phyloP scores from a whole-genome alignment of 37 sponge, comb jelly and placozoan species.

The Ephydatia muelleri region DNA sequence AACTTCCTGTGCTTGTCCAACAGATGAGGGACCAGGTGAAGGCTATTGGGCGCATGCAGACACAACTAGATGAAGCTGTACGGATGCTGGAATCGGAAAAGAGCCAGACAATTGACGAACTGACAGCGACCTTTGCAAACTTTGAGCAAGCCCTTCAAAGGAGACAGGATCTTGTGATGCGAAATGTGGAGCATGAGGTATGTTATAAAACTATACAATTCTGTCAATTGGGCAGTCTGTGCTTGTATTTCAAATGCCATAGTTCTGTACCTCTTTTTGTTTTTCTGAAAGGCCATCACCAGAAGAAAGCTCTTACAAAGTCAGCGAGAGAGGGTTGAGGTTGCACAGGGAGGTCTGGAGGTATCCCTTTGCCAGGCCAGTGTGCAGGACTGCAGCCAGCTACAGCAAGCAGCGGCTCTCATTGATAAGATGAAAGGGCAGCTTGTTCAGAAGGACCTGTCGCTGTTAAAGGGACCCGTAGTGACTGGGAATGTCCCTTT shows the following conservation, averaged over 20 bases:
- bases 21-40: background rate
- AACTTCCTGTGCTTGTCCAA: background rate
- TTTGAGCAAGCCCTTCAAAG: conserved; percentile 48
- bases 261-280: background rate
- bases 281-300: conserved; percentile 41
- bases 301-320: conserved; percentile 31
- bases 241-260: no score
- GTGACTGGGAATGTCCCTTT: conserved; percentile 27
- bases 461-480: conserved; percentile 27
- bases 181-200: conserved; percentile 52
- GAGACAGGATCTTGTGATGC: conserved; percentile 26
- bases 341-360: conserved; percentile 51
- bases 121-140: conserved; percentile 29
- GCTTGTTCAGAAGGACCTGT: conserved; percentile 27
- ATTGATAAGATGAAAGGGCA: conserved; percentile 41
- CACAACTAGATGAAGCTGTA: background rate
- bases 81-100: conserved; percentile 8
- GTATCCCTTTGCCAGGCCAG: conserved; percentile 60
- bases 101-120: conserved; percentile 19
- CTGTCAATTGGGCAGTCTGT: background rate
- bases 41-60: no score
- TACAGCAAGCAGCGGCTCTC: conserved; percentile 30
- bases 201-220: background rate
- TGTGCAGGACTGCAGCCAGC: conserved; percentile 53
- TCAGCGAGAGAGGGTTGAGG: conserved; percentile 57